phyloP scores from a whole-genome alignment of 2,888 invertebrate genomes.

The Lordiphosa fenestrarum region DNA sequence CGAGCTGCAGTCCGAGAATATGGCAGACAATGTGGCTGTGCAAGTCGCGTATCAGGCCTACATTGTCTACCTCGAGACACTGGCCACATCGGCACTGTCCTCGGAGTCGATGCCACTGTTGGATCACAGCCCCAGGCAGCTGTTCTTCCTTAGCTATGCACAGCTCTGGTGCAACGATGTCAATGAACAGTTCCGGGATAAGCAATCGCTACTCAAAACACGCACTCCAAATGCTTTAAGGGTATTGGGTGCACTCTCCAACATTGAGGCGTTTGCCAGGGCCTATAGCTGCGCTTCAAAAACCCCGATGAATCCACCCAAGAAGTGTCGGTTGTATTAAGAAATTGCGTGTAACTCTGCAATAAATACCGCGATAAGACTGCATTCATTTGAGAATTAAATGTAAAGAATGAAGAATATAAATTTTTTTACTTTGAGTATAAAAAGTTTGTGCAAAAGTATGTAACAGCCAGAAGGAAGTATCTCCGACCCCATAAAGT shows the following conservation, averaged over 20 bases:
- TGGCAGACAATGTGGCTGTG: conserved; percentile 77
- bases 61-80: conserved; percentile 48
- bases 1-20: conserved; percentile 71
- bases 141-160: conserved; percentile 76
- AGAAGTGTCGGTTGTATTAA: conserved; percentile 70
- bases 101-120: conserved; percentile 69
- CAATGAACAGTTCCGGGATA: conserved; percentile 61
- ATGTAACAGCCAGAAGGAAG: no score
- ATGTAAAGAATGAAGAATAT: no score
- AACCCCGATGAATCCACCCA: conserved; percentile 60
- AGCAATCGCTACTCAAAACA: conserved; percentile 58
- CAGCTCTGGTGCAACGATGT: conserved; percentile 75
- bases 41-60: conserved; percentile 76
- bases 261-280: conserved; percentile 64
- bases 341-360: no score
- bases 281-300: conserved; percentile 63
- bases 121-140: conserved; percentile 59
- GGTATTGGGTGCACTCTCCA: conserved; percentile 71
- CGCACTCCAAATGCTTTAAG: conserved; percentile 65
- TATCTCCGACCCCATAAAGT: no score
- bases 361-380: no score
- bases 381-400: no score
- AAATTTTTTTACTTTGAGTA: no score
- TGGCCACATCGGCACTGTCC: conserved; percentile 29
- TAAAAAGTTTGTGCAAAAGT: no score